A percentile compares a stretch with the other conserved stretches of the same genome.
phyloP scores from a whole-genome alignment of 2,888 invertebrate species.

The Athalia rosae region DNA sequence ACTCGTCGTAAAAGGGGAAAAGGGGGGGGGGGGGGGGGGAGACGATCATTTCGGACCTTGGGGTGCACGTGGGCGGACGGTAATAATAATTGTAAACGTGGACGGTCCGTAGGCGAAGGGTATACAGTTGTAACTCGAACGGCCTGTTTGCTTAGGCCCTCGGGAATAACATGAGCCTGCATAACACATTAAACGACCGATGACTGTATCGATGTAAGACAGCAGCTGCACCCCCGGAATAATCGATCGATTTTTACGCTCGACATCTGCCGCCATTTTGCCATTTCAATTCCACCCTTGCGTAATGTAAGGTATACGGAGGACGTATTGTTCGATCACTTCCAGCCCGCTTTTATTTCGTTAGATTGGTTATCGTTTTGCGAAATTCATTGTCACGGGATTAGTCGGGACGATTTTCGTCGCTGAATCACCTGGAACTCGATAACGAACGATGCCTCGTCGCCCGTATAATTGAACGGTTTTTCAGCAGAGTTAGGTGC shows the following conservation, averaged over 20 bases:
- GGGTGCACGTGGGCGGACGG: too few relatives aligned
- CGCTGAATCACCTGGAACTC: too few relatives aligned
- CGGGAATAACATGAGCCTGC: slow-evolving; percentile 4
- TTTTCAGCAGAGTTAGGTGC: too few relatives aligned
- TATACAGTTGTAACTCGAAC: background rate
- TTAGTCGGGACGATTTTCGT: background rate
- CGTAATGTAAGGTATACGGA: background rate
- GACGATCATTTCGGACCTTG: too few relatives aligned
- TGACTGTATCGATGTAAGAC: background rate
- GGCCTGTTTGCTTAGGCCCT: background rate
- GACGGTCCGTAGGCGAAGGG: too few relatives aligned
- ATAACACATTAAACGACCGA: background rate
- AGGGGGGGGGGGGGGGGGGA: too few relatives aligned
- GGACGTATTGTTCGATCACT: background rate
- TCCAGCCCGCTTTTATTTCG: background rate
- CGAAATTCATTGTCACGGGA: slow-evolving; percentile 3
- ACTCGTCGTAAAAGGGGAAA: too few relatives aligned
- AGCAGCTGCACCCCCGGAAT: slow-evolving; percentile 1
- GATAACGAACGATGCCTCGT: too few relatives aligned
- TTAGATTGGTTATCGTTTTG: background rate
- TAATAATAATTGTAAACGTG: background rate
- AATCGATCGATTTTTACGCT: slow-evolving; percentile 30
- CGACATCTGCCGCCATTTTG: slow-evolving; percentile 31
- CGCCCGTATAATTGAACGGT: too few relatives aligned
- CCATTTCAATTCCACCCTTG: background rate